Base-by-base conservation (phyloP, 2,113 vertebrate species). In the Hippocampus comes region DNA sequence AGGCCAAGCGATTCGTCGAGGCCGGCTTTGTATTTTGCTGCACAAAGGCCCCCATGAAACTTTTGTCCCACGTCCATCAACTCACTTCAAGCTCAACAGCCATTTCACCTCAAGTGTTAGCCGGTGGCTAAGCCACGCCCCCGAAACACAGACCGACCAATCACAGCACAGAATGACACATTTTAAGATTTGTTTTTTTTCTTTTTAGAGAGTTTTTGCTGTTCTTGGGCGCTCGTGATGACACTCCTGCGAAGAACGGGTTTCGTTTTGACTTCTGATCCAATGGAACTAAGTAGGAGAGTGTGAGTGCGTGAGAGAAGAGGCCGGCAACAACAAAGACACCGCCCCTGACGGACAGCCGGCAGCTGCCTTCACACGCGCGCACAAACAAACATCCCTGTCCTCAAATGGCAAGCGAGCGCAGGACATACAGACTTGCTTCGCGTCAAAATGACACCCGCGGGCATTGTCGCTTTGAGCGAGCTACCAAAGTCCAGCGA, bases 281-380 rank as follows among this genome's bases (percentile, higher is more conserved):
- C 34, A 6, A 38, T 6, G 34, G 34, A 38, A 5, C 34, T 1
- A 38, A 38, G 34, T 38, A 38, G 34, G 34, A 38, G 34, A 38
- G 67, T n/a, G 61, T 30, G 9, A n/a, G 2, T 25, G 25, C 25
- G 25, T 25, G 67, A 30, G 61, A 10, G 72, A 42, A 70, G 60
- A 25, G 63, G 38, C 55, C 7, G 55, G 30, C 30, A 34, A 73
- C 80, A 78, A 76, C 72, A 77, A 87, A 72, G 70, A 70, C 70
- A 56, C 41, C 9, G 67, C 63, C 68, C 77, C 63, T 81, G 81
- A 86, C n/a, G 9, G 83, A 86, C 82, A 74, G 51, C 17, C 30
- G 78, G 86, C 84, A 91, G 87, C 88, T 89, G 89, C 78, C 82
- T 63, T 49, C 60, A 51, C 57, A 75, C 49, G 68, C 57, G 43